These are phyloP conservation scores for Zaprionus gabonicus DNA, from an alignment of 1,140 invertebrate species.

Conservation along the genomic window DNA sequence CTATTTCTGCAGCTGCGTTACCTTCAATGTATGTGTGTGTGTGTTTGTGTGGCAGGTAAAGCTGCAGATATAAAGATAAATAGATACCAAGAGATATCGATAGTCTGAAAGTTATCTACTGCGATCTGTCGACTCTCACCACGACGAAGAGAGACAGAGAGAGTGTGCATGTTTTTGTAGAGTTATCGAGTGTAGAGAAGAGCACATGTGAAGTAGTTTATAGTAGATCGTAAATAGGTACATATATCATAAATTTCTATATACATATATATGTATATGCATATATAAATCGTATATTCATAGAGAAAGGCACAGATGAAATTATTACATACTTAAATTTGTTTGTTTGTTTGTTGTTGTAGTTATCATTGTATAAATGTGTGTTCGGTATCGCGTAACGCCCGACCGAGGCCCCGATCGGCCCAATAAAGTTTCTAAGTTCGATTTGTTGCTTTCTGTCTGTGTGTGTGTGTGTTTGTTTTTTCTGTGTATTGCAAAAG, in stretches of 20 bases:
- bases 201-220: conserved; percentile 50
- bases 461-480: conserved; percentile 14
- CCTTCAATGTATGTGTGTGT: conserved; percentile 7
- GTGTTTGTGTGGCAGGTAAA: neutral
- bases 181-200: conserved; percentile 37
- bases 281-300: conserved; percentile 57
- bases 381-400: conserved; percentile 23
- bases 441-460: conserved; percentile 56
- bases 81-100: conserved; percentile 14
- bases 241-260: conserved; percentile 36
- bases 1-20: neutral
- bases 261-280: conserved; percentile 30
- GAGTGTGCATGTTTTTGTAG: conserved; percentile 14
- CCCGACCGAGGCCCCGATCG: conserved; percentile 26
- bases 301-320: conserved; percentile 82
- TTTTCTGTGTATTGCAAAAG: conserved; percentile 48
- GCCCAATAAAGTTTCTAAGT: conserved; percentile 56
- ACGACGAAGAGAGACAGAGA: conserved; percentile 16
- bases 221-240: conserved; percentile 42
- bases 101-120: neutral
- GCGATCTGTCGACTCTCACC: neutral
- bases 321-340: conserved; percentile 76
- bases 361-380: conserved; percentile 33
- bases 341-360: conserved; percentile 41
- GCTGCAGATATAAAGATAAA: neutral